Base-by-base conservation (phyloP, 1,140 invertebrate species). In the Atta cephalotes region DNA sequence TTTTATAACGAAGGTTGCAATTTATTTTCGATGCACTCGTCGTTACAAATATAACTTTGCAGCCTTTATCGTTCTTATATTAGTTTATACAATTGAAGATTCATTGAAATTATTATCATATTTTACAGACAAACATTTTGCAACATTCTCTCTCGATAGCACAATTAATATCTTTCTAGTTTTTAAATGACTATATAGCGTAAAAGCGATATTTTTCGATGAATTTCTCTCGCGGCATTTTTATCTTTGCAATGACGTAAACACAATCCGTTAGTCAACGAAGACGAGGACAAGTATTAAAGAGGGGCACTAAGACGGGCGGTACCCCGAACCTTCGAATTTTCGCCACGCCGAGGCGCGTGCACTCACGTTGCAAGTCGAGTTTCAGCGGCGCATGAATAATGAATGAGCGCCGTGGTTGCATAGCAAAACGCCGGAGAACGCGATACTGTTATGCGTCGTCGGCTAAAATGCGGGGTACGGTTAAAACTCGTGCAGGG, bases 361-460 rank as follows among this genome's bases (percentile, higher is more conserved):
- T 94, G 91, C 93, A 82, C 63, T 92, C 93, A 93, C 93, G 94
- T 94, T 92, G 88, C 86, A 89, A 90, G 71, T 71, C 89, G 77
- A 56, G 85, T 90, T 78, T 88, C 88, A 90, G 92, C 88, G 87
- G 65, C 87, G 87, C 88, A 92, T 93, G 92, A 93, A 93, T 93
- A 94, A 94, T 91, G 92, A 93, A 93, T 91, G 91, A 91, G 68
- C 84, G 65, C 60, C 76, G 79, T 63, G 80, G 85, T 87, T 90
- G 89, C 88, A 91, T 86, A 85, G 91, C 80, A 76, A 92, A 91
- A 90, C 85, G 87, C 78, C 78, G 49, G 78, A 80, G 91, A 91
- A 90, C 91, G 90, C 87, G 87, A 89, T 92, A 92, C 89, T 88
- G 91, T 93, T 90, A 90, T 85, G 65, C 65, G 79, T 60, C 35